These are phyloP conservation scores for Macroglossus sobrinus DNA, from an alignment of 2,113 vertebrate species.

Conservation along the genomic window DNA sequence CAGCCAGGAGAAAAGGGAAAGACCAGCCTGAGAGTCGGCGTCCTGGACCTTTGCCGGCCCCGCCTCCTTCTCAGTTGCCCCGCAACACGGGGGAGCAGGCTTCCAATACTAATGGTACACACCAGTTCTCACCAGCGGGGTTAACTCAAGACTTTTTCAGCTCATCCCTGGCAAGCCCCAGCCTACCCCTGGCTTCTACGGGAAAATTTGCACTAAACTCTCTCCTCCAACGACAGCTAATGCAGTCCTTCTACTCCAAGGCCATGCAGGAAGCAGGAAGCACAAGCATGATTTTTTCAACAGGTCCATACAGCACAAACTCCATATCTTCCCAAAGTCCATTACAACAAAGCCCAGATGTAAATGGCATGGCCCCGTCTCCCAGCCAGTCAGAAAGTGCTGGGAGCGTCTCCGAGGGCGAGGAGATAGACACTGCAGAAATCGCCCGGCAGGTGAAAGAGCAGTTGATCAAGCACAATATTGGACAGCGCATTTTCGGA, in stretches of 20 bases:
- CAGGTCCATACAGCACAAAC: slow-evolving; percentile 93
- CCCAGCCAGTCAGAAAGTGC: slow-evolving; percentile 95
- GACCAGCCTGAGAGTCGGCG: slow-evolving; percentile 93
- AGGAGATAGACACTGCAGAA: slow-evolving; percentile 97
- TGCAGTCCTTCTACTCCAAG: slow-evolving; percentile 99
- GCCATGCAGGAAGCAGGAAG: slow-evolving; percentile 96
- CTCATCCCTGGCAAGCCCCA: slow-evolving; percentile 89
- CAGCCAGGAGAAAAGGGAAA: slow-evolving; percentile 98
- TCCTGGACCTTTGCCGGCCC: slow-evolving; percentile 90
- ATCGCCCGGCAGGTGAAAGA: slow-evolving; percentile 98
- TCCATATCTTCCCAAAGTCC: slow-evolving; percentile 94
- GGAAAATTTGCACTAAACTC: slow-evolving; percentile 99
- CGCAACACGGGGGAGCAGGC: slow-evolving; percentile 89
- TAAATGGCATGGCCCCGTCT: slow-evolving; percentile 93
- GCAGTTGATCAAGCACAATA: slow-evolving; percentile 99
- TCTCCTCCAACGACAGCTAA: slow-evolving; percentile 97
- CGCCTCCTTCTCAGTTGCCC: slow-evolving; percentile 92
- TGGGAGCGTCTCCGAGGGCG: slow-evolving; percentile 92
- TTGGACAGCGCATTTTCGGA: slow-evolving; percentile 97
- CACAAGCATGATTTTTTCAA: slow-evolving; percentile 95
- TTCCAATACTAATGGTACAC: slow-evolving; percentile 95
- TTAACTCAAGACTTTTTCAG: slow-evolving; percentile 98
- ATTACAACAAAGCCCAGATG: slow-evolving; percentile 92
- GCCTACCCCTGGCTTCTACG: slow-evolving; percentile 93
- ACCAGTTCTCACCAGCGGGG: slow-evolving; percentile 96